Base-by-base conservation (phyloP, 2,888 invertebrate genomes). In the Paralinhomoeus sp. region DNA sequence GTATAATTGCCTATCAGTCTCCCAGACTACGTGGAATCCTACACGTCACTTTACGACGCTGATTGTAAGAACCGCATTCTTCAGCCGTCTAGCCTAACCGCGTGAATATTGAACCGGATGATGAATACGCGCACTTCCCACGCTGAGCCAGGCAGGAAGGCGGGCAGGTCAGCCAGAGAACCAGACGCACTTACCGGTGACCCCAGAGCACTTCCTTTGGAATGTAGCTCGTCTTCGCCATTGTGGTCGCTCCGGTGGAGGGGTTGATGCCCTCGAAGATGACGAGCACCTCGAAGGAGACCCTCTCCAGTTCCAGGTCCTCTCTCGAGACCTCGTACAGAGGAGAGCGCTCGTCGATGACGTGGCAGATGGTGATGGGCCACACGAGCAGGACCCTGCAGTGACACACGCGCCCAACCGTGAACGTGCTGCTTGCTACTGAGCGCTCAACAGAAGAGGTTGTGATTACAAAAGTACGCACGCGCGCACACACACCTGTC, bases 341-440 rank as follows among this genome's bases (percentile, higher is more conserved):
- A 1, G 89, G 93, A 47, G 83, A 84, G 50, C 75, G 73, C 50
- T 79, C 77, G 64, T 83, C 81, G 62, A 91, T 93, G 66, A 78
- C 82, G 67, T 93, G 93, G 35, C 84, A 85, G 51, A 91, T 82
- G 33, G 83, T 91, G 57, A 84, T 87, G 15, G 91, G 91, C 91
- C 91, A 93, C 54, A 91, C 89, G 64, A 93, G 82, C 72, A 93
- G 85, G 50, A 93, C 75, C 45, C 83, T 73, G 65, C 89, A 87
- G 24, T 15, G 17, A 17, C 17, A 17, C 12, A 15, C 15, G 12
- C 9, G 9, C 15, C 31, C 9, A 15, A 12, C 15, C 9, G 15
- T 9, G 15, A 31, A 31, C 15, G 31, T 31, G 31, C 31, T 31
- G 12, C 31, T 12, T 31, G 12, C 15, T 31, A 31, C 15, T 31